Evolutionary conservation across 2,113 vertebrate species (phyloP).

Genomic region (Leuciscus idus): DNA sequence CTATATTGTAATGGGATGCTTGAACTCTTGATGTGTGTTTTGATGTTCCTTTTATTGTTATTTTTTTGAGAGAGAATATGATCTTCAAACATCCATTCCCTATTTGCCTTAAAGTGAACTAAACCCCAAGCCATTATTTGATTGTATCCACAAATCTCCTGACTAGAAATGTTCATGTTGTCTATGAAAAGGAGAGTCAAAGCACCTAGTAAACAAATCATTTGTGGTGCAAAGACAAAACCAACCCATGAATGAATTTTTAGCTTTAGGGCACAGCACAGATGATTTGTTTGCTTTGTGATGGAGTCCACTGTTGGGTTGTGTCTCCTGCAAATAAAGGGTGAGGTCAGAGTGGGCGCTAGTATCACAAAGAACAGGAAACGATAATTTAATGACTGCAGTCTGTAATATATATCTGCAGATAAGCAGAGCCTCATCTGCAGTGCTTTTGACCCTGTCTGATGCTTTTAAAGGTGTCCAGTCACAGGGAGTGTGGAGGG

Average conservation of each 20-base stretch:
- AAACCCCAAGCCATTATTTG: slow-evolving; percentile 32
- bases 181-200: slow-evolving; percentile 23
- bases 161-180: slow-evolving; percentile 30
- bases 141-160: slow-evolving; percentile 31
- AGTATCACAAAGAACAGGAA: slow-evolving; percentile 34
- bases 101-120: slow-evolving; percentile 50
- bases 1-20: slow-evolving; percentile 79
- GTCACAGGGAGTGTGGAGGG: not conserved
- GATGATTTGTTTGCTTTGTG: slow-evolving; percentile 50
- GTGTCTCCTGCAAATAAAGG: slow-evolving; percentile 48
- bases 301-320: slow-evolving; percentile 53
- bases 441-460: slow-evolving; percentile 3
- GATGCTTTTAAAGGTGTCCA: slow-evolving; percentile 32
- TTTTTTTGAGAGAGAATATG: slow-evolving; percentile 47
- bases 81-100: slow-evolving; percentile 52
- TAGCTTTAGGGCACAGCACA: not conserved
- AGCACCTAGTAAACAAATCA: slow-evolving; percentile 37
- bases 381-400: slow-evolving; percentile 34
- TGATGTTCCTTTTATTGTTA: slow-evolving; percentile 45
- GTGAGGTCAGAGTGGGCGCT: slow-evolving; percentile 27
- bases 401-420: slow-evolving; percentile 30
- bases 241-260: slow-evolving; percentile 27
- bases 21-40: slow-evolving; percentile 42
- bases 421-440: slow-evolving; percentile 35
- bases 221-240: slow-evolving; percentile 29